Conservation (phyloP, 2,113 vertebrate genomes). For the Phrynosoma platyrhinos region DNA sequence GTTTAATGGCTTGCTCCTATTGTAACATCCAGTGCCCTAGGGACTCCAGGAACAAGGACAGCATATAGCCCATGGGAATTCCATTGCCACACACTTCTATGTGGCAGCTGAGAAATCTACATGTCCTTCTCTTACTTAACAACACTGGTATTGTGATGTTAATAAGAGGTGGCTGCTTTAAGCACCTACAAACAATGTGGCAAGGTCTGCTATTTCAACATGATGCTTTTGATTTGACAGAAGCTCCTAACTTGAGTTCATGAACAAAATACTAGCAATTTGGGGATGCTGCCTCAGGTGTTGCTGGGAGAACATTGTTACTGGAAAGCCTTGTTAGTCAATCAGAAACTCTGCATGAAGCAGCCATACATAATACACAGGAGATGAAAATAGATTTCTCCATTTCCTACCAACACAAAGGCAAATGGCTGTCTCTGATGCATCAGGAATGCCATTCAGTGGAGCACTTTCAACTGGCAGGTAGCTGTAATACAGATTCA, state of each 20-base stretch:
- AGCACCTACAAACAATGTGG: background rate
- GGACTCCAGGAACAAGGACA: background rate
- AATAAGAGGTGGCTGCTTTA: conserved; percentile 9
- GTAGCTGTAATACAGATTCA: background rate
- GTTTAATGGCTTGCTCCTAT: background rate
- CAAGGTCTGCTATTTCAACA: conserved; percentile 4
- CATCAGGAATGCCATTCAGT: background rate
- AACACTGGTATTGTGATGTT: background rate
- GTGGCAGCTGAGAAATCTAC: background rate
- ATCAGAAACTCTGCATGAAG: background rate
- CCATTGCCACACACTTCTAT: background rate
- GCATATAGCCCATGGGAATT: background rate
- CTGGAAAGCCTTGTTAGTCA: conserved; percentile 26
- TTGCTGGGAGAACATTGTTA: conserved; percentile 7
- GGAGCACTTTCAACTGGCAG: background rate
- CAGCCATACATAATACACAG: background rate
- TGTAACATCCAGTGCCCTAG: background rate
- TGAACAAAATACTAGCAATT: conserved; percentile 33
- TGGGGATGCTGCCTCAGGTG: conserved; percentile 10
- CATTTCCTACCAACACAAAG: conserved; percentile 1
- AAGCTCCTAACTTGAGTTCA: conserved; percentile 30
- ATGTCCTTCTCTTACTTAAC: background rate
- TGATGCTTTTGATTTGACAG: conserved; percentile 17
- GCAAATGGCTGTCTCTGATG: background rate
- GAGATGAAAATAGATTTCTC: conserved; percentile 26